Base-by-base conservation (phyloP, 2,797 vertebrate species). In the Falco concolor region DNA sequence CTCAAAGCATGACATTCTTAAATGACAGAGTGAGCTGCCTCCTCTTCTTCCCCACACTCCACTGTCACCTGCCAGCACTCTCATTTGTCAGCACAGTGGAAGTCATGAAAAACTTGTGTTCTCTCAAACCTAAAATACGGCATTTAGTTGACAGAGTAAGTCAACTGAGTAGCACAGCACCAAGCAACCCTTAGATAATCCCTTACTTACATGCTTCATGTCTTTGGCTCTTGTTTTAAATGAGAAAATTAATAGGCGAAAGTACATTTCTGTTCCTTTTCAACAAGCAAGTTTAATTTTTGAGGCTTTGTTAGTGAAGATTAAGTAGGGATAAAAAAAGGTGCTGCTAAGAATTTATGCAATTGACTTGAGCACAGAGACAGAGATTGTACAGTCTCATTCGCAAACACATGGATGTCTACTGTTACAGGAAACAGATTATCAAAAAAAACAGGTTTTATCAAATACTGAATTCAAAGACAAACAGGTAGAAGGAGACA, bases 221-320 rank as follows among this genome's bases (percentile, higher is more conserved):
- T 56, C 82, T 94, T 92, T 92, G 67, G 61, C 75, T 78, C 36
- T 59, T 80, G 42, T 72, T 96, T 89, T 49, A 74, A 83, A 80
- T 56, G 20, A 80, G 44, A 79, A 87, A 74, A 38, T 67, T 28
- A 70, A 28, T n/a, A 83, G n/a, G 65, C 69, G 40, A 81, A 90
- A 88, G 10, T 65, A 90, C n/a, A 16, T 72, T 25, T 70, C 47
- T 47, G 23, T 9, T 88, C 61, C 57, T 91, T 89, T 90, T 78
- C 47, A 90, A 78, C n/a, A 89, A 34, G 24, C 10, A 68, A 40
- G 18, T 81, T 88, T 69, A 78, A 61, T 80, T 94, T 85, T 28
- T 64, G 85, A 84, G 38, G 44, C 50, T 88, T 60, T 78, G 24
- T 32, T 86, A 40, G 22, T 83, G n/a, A 77, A 82, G 47, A 76